Conservation (phyloP, 2,888 invertebrate genomes). For the Meandrusa payeni region DNA sequence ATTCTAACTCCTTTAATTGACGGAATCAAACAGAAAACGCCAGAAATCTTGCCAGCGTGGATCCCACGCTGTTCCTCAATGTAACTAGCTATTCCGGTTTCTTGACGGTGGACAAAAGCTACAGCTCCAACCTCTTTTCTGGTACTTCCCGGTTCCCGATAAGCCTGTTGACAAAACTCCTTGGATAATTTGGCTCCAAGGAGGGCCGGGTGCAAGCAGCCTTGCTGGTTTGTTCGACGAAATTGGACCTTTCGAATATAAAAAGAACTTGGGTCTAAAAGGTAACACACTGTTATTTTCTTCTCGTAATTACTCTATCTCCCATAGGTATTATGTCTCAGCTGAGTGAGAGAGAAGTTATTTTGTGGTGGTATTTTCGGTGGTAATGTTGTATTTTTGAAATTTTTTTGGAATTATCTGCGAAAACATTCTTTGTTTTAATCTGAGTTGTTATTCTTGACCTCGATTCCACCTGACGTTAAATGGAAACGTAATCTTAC, state of each 20-base stretch:
- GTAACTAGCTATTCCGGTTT: constrained; percentile 76
- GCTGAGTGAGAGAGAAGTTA: too few species aligned
- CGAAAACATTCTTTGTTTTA: too few species aligned
- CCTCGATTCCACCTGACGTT: too few species aligned
- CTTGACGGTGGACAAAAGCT: constrained; percentile 86
- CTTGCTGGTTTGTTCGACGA: constrained; percentile 65
- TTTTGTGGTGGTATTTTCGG: too few species aligned
- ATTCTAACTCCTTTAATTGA: constrained; percentile 62
- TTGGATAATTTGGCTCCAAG: constrained; percentile 93
- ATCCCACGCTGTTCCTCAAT: constrained; percentile 51
- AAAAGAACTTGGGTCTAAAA: constrained; percentile 26
- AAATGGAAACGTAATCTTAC: too few species aligned
- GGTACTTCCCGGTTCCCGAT: constrained; percentile 86
- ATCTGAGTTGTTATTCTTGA: too few species aligned
- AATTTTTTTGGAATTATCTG: too few species aligned
- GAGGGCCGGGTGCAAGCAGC: constrained; percentile 90
- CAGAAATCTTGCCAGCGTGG: constrained; percentile 47
- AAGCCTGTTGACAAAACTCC: constrained; percentile 77
- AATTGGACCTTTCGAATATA: constrained; percentile 57
- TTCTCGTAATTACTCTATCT: too few species aligned
- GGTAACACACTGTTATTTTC: constrained; percentile 31
- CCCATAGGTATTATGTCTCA: too few species aligned
- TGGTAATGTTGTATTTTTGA: too few species aligned
- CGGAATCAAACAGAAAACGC: constrained; percentile 55
- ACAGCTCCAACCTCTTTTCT: constrained; percentile 90